Percentiles rank a stretch among this genome's conserved stretches.
phyloP scores from a whole-genome alignment of 2,797 vertebrate genomes.

The Gymnopithys bicolor region DNA sequence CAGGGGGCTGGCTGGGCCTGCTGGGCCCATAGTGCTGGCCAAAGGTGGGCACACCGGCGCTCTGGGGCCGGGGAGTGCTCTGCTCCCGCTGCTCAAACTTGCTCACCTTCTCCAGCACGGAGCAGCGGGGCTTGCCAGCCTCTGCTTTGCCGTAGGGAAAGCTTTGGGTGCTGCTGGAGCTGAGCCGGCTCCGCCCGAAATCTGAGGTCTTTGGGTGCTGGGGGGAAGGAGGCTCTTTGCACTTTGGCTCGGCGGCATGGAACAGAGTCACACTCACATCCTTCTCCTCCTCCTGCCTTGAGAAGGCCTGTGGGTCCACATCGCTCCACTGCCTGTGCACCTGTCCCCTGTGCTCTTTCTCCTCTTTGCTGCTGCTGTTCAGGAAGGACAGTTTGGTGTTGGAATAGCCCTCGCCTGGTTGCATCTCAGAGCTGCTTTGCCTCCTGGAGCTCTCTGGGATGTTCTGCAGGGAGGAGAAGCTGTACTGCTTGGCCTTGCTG shows the following conservation, averaged over 20 bases:
- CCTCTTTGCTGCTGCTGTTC: conserved; percentile 27
- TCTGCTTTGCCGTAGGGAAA: conserved; percentile 61
- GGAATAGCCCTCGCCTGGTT: not conserved
- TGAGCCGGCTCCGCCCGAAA: conserved; percentile 78
- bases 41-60: not conserved
- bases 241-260: conserved; percentile 22
- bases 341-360: conserved; percentile 38
- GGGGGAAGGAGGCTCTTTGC: conserved; percentile 10
- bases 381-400: not conserved
- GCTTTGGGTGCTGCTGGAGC: conserved; percentile 73
- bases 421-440: conserved; percentile 62
- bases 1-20: conserved; percentile 36
- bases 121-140: conserved; percentile 74
- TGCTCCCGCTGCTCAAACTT: conserved; percentile 89
- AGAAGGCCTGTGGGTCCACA: conserved; percentile 42
- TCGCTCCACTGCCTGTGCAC: conserved; percentile 45
- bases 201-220: conserved; percentile 62
- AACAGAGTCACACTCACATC: not conserved
- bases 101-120: conserved; percentile 91
- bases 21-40: conserved; percentile 15
- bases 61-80: conserved; percentile 74
- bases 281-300: conserved; percentile 69
- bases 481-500: conserved; percentile 45
- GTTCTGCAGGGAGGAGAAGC: conserved; percentile 72
- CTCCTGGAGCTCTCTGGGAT: conserved; percentile 73